Percentiles rank a stretch among this genome's conserved stretches.
Conservation (phyloP, 2,113 vertebrate species). For the Hystrix brachyura region DNA sequence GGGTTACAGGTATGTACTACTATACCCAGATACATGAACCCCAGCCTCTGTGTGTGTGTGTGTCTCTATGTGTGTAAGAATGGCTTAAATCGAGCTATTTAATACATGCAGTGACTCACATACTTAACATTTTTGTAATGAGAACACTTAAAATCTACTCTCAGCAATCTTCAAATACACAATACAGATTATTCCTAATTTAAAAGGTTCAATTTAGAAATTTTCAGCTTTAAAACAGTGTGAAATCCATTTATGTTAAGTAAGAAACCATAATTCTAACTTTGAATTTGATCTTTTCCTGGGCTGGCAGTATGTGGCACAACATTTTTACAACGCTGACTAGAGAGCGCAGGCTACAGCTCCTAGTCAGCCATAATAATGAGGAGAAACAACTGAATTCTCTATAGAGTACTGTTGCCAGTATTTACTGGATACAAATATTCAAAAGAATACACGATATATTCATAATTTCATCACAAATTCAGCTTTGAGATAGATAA, state of each 20-base stretch:
- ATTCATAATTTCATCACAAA: neutral
- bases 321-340: neutral
- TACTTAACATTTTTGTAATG: neutral
- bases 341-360: too few relatives aligned
- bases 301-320: neutral
- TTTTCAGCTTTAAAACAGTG: neutral
- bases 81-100: neutral
- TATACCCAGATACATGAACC: neutral
- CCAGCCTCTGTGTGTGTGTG: neutral
- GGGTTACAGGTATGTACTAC: neutral
- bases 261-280: neutral
- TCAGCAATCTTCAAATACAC: neutral
- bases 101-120: neutral
- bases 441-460: neutral
- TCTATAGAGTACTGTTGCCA: neutral
- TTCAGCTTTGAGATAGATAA: neutral
- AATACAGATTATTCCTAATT: neutral
- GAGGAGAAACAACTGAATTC: neutral
- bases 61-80: neutral
- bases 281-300: neutral
- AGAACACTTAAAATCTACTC: neutral
- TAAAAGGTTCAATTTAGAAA: neutral
- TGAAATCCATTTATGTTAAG: neutral
- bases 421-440: neutral
- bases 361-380: neutral